These are phyloP conservation scores for Epinephelus coioides DNA, from an alignment of 2,797 vertebrate species.

Conservation along the genomic window DNA sequence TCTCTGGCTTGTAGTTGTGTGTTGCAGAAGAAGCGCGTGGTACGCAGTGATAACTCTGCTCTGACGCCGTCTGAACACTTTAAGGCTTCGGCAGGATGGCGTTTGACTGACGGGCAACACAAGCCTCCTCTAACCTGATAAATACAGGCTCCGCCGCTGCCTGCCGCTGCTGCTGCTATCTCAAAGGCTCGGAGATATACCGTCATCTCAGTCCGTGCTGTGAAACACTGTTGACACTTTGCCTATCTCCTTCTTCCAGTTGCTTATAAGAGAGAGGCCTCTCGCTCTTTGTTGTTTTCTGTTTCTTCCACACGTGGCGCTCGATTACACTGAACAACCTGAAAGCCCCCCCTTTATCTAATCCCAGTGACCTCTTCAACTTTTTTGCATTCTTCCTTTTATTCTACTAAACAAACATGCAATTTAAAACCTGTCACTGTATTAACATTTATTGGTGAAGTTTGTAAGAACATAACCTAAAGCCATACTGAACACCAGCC, in stretches of 20 bases:
- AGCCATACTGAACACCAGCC: slow-evolving; percentile 83
- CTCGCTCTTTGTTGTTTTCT: slow-evolving; percentile 38
- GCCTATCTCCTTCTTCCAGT: slow-evolving; percentile 74
- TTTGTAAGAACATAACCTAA: slow-evolving; percentile 53
- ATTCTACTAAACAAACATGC: slow-evolving; percentile 58
- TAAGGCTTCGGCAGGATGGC: slow-evolving; percentile 24
- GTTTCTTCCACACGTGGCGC: slow-evolving; percentile 59
- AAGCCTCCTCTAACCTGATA: slow-evolving; percentile 60
- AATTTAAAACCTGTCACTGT: slow-evolving; percentile 69
- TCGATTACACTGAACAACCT: slow-evolving; percentile 1
- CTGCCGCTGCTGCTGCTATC: slow-evolving; percentile 68
- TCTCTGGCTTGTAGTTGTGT: slow-evolving; percentile 34
- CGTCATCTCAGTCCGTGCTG: slow-evolving; percentile 58
- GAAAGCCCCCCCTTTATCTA: slow-evolving; percentile 51
- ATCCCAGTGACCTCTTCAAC: slow-evolving; percentile 47
- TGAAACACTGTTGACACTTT: slow-evolving; percentile 70
- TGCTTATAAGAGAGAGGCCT: slow-evolving; percentile 44
- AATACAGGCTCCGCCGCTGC: slow-evolving; percentile 39
- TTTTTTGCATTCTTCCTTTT: slow-evolving; percentile 63
- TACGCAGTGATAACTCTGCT: slow-evolving; percentile 43
- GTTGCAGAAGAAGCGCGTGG: slow-evolving; percentile 31
- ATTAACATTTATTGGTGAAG: slow-evolving; percentile 19
- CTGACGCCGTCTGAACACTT: slow-evolving; percentile 26
- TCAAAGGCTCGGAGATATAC: slow-evolving; percentile 58
- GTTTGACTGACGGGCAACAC: slow-evolving; percentile 66